Conservation (phyloP, 2,797 vertebrate genomes). For the Petrocephalus sullivani region DNA sequence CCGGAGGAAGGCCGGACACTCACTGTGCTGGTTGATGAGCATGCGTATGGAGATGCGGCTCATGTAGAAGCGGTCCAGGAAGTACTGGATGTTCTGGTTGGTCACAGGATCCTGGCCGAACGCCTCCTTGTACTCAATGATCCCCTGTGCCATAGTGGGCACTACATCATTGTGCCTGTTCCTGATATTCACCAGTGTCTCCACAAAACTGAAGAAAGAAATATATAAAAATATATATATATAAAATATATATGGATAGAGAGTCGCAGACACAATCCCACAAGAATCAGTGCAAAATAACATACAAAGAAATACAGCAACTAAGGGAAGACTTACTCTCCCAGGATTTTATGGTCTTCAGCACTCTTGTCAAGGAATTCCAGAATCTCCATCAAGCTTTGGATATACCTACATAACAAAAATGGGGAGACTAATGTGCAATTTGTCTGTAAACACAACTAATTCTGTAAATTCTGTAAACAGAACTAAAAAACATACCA, state of each 20-base stretch:
- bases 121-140: conserved; percentile 86
- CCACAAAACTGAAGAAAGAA: conserved; percentile 68
- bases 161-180: conserved; percentile 95
- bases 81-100: conserved; percentile 95
- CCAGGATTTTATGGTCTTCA: conserved; percentile 72
- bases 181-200: conserved; percentile 80
- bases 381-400: conserved; percentile 90
- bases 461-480: neutral
- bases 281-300: neutral
- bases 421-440: neutral
- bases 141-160: conserved; percentile 89
- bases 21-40: conserved; percentile 97
- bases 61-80: conserved; percentile 92
- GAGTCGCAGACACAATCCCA: neutral
- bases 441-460: neutral
- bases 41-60: conserved; percentile 96
- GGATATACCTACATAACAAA: conserved; percentile 73
- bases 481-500: neutral
- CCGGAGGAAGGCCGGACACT: conserved; percentile 36
- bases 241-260: neutral
- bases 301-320: neutral
- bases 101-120: conserved; percentile 79
- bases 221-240: neutral
- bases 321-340: conserved; percentile 67
- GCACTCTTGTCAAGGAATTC: conserved; percentile 81